phyloP scores from a whole-genome alignment of 92 coral and sea anemone genomes.

The Porites cylindrica region DNA sequence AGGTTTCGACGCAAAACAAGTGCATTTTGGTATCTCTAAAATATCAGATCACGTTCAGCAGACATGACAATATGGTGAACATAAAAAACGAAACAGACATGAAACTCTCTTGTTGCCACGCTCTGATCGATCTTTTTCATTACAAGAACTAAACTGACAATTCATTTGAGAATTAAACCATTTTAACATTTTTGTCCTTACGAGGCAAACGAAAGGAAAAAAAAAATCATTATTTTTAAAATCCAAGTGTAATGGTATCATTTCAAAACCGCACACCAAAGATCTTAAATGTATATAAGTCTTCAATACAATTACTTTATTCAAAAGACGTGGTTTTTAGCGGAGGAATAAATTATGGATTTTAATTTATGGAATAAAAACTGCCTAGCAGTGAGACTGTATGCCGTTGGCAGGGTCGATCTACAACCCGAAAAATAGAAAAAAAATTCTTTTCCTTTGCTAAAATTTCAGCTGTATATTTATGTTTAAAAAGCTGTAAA shows the following conservation, averaged over 20 bases:
- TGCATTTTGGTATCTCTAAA: conserved; percentile 17
- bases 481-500: background rate
- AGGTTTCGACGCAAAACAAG: background rate
- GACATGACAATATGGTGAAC: background rate
- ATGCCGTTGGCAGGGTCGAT: background rate
- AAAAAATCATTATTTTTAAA: conserved; percentile 30
- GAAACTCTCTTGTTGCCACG: background rate
- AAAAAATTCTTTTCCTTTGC: background rate
- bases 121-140: background rate
- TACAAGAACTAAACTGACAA: conserved; percentile 8
- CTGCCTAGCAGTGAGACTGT: conserved; percentile 55
- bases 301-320: conserved; percentile 37
- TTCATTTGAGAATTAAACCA: background rate
- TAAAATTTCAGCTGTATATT: conserved; percentile 1
- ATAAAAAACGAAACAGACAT: background rate
- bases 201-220: background rate
- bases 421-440: background rate
- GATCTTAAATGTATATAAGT: conserved; percentile 4
- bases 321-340: conserved; percentile 55
- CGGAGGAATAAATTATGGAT: conserved; percentile 49
- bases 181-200: background rate
- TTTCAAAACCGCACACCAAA: conserved; percentile 22
- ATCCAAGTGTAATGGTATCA: conserved; percentile 30
- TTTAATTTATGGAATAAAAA: conserved; percentile 58
- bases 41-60: background rate